Percentiles rank a stretch among this genome's conserved stretches.
phyloP scores from a whole-genome alignment of 2,797 vertebrate genomes.

The Cyprinella venusta region DNA sequence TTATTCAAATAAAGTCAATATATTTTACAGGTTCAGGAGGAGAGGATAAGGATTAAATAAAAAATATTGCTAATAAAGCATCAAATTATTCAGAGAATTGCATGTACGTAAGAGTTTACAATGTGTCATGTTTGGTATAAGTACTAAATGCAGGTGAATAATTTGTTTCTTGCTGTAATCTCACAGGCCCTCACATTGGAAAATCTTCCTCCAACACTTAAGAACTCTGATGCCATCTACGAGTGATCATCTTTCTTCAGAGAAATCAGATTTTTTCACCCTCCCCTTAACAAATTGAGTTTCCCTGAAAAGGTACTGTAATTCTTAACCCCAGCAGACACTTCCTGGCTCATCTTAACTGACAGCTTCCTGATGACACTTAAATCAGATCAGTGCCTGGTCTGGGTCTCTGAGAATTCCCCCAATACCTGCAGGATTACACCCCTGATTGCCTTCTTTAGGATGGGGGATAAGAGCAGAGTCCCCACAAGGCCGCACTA shows the following conservation, averaged over 20 bases:
- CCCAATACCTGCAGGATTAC: slow-evolving; percentile 55
- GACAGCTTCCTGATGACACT: slow-evolving; percentile 53
- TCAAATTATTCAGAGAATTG: slow-evolving; percentile 19
- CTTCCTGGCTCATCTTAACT: slow-evolving; percentile 52
- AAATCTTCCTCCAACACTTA: slow-evolving; percentile 23
- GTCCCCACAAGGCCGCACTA: slow-evolving; percentile 34
- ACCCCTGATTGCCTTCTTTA: slow-evolving; percentile 56
- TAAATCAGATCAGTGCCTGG: slow-evolving; percentile 58
- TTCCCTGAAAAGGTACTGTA: slow-evolving; percentile 43
- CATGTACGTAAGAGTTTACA: slow-evolving; percentile 29
- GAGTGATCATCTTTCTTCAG: slow-evolving; percentile 45
- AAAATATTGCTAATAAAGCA: slow-evolving; percentile 28
- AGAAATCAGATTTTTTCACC: neutral
- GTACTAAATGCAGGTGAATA: slow-evolving; percentile 19
- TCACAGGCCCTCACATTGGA: neutral
- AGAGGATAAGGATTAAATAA: neutral
- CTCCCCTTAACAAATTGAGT: slow-evolving; percentile 38
- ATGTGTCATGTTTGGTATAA: slow-evolving; percentile 41
- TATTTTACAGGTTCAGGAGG: too few relatives aligned
- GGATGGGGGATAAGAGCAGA: slow-evolving; percentile 46
- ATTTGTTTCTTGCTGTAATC: slow-evolving; percentile 1
- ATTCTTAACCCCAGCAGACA: slow-evolving; percentile 40
- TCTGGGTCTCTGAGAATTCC: slow-evolving; percentile 43
- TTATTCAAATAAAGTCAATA: too few relatives aligned
- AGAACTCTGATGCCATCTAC: slow-evolving; percentile 50